phyloP scores from a whole-genome alignment of 2,797 vertebrate genomes.

The Numenius phaeopus region DNA sequence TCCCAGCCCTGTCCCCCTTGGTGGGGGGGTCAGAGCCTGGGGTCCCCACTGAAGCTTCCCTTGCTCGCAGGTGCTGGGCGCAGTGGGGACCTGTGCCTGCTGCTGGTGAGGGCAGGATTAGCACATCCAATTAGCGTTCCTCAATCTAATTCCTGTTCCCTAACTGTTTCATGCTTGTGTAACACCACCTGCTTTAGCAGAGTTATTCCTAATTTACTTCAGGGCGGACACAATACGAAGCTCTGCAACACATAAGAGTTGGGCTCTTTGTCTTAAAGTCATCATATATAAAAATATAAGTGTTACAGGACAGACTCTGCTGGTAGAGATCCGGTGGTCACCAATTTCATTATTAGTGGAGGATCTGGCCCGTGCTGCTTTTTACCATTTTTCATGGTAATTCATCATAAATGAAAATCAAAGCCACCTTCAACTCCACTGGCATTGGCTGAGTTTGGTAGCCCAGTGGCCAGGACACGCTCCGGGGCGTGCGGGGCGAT shows the following conservation, averaged over 20 bases:
- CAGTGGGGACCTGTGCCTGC: neutral
- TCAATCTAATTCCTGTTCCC: neutral
- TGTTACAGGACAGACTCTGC: neutral
- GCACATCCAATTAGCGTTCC: conserved; percentile 25
- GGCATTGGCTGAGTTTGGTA: neutral
- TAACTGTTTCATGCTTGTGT: neutral
- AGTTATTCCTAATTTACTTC: neutral
- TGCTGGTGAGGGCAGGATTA: neutral
- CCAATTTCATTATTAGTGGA: accelerated
- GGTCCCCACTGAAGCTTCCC: neutral
- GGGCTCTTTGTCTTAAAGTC: neutral
- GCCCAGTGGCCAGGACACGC: accelerated
- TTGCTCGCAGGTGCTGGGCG: neutral
- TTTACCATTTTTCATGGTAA: neutral
- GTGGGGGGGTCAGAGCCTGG: neutral
- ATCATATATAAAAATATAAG: neutral
- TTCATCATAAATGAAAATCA: neutral
- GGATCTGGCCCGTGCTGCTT: neutral
- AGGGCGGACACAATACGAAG: neutral
- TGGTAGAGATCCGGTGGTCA: neutral
- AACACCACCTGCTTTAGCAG: neutral
- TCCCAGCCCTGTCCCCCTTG: neutral
- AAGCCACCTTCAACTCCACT: neutral
- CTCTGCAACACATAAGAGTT: neutral
- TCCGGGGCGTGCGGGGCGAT: neutral